phyloP scores from a whole-genome alignment of 2,888 invertebrate species.

The Cephonodes hylas region DNA sequence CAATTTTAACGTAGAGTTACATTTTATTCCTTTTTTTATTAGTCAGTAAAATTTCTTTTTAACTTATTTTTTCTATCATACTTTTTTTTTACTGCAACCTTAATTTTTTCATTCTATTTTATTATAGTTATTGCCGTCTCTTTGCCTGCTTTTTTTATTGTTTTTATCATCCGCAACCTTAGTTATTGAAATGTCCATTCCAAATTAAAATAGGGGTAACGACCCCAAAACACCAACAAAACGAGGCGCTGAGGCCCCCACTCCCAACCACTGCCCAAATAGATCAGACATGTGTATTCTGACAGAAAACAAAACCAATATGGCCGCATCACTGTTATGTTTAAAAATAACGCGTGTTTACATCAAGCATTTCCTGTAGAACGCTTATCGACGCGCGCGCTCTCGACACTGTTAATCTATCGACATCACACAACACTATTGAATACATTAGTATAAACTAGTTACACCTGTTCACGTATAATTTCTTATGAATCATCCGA shows the following conservation, averaged over 20 bases:
- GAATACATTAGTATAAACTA: neutral
- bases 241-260: neutral
- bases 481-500: neutral
- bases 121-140: too few relatives aligned
- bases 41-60: too few relatives aligned
- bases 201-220: too few relatives aligned
- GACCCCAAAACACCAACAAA: neutral
- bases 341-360: slow-evolving; percentile 4
- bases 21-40: too few relatives aligned
- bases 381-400: neutral
- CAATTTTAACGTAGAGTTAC: too few relatives aligned
- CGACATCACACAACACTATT: slow-evolving; percentile 1
- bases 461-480: neutral
- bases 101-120: too few relatives aligned
- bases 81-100: too few relatives aligned
- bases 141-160: too few relatives aligned
- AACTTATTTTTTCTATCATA: too few relatives aligned
- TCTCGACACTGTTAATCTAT: neutral
- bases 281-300: neutral
- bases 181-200: too few relatives aligned
- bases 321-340: neutral
- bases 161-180: too few relatives aligned
- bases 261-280: neutral
- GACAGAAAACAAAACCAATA: neutral
- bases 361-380: slow-evolving; percentile 2